Evolutionary conservation across 2,113 vertebrate genomes (phyloP), one percentile per base, ranked within the genome.

Genomic region (Heteronetta atricapilla): DNA sequence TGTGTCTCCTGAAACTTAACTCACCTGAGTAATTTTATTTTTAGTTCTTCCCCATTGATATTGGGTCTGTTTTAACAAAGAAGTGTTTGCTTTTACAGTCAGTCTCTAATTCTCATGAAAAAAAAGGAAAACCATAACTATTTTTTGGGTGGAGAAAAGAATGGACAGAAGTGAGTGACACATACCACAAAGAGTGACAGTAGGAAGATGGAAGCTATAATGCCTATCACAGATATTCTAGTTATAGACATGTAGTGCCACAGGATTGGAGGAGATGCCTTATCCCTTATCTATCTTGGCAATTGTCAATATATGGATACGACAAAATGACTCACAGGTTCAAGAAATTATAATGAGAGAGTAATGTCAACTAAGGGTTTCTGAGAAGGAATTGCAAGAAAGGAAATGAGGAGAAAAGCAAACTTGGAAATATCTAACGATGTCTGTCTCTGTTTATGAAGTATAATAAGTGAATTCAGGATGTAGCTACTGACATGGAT

Each of bases 401-500:
- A 67, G 14, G 7, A 77, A 78, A 10, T 8, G 8, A 1, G 3
- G 6, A 6, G 81, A 79, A 93, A 88, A 20, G 2, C 4, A 67
- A 78, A 82, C 8, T 1, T 8, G 85, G 31, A 92, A 93, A 88
- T 38, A 89, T 42, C 50, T 64, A 93, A 48, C 34, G 89, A 46
- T 95, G 66, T 12, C 34, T 90, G 93, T 64, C 38, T 79, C 50
- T 88, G 53, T 82, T 91, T 96, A 40, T 80, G 85, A 93, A 78
- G 19, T 75, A 80, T 52, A 42, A 95, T 52, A 22, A 58, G 96
- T 88, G 3, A 74, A 97, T 95, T 95, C 70, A 93, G 92, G 81
- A 90, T 90, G 63, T 74, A 95, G 86, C 79, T 95, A 96, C 90
- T 86, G 90, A 86, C 28, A 13, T 93, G 91, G 78, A 94, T 97